phyloP scores from a whole-genome alignment of 2,797 vertebrate genomes.

The Leuciscus waleckii region DNA sequence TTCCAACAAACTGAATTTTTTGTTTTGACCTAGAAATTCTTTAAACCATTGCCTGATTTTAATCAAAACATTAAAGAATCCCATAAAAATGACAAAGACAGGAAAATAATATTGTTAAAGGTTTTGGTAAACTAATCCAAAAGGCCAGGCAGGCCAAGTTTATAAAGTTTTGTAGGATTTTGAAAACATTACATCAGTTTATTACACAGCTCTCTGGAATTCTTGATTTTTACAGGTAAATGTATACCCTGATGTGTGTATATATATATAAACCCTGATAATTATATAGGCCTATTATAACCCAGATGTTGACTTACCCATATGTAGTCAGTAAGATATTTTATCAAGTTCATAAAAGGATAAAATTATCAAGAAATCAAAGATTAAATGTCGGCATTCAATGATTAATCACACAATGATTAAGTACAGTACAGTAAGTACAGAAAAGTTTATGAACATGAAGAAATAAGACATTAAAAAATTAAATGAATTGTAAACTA shows the following conservation, averaged over 20 bases:
- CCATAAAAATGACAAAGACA: neutral
- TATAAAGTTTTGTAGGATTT: neutral
- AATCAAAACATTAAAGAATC: neutral
- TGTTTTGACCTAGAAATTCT: neutral
- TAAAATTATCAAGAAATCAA: neutral
- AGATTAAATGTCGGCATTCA: neutral
- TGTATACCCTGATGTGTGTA: neutral
- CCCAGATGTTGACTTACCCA: neutral
- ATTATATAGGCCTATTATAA: neutral
- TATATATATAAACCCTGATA: neutral
- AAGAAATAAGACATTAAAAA: neutral
- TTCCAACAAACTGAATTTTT: neutral
- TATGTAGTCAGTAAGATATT: neutral
- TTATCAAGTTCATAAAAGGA: neutral
- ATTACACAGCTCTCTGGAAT: neutral
- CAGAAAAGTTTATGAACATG: neutral
- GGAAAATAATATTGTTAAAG: neutral
- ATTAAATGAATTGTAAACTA: neutral
- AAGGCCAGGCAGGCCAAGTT: neutral
- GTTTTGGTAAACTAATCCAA: neutral
- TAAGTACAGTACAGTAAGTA: neutral
- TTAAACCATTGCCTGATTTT: neutral
- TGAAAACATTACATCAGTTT: neutral
- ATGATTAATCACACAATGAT: no score
- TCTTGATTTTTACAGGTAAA: neutral